phyloP scores from a whole-genome alignment of 2,797 vertebrate species.

The Telmatherina bonti region DNA sequence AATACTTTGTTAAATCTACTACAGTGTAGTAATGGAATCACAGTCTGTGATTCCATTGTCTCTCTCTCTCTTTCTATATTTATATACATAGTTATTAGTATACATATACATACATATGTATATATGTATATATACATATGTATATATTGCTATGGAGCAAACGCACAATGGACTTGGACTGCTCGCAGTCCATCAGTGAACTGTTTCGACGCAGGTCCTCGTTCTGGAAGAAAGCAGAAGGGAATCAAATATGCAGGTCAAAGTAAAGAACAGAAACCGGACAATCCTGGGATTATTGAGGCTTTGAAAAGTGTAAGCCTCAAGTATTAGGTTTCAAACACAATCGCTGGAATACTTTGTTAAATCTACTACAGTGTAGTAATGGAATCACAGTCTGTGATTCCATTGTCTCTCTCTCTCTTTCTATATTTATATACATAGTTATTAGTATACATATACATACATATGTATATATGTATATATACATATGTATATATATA shows the following conservation, averaged over 20 bases:
- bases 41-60: too few species aligned
- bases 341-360: neutral
- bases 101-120: too few species aligned
- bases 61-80: too few species aligned
- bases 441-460: too few species aligned
- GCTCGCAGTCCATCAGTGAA: slow-evolving; percentile 85
- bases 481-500: too few species aligned
- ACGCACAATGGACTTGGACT: slow-evolving; percentile 85
- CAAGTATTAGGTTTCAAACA: slow-evolving; percentile 30
- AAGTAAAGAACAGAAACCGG: slow-evolving; percentile 21
- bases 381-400: neutral
- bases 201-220: slow-evolving; percentile 91
- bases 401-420: too few species aligned
- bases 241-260: slow-evolving; percentile 14
- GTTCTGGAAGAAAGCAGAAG: slow-evolving; percentile 79
- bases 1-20: neutral
- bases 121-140: too few species aligned
- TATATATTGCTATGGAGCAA: slow-evolving; percentile 86
- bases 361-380: neutral
- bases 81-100: too few species aligned
- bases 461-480: too few species aligned
- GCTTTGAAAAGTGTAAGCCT: slow-evolving; percentile 40
- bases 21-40: neutral
- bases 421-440: too few species aligned
- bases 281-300: slow-evolving; percentile 46